Evolutionary conservation across 1,140 invertebrate species (phyloP), one percentile per base, ranked within the genome.

Genomic region (Bombyx mandarina): DNA sequence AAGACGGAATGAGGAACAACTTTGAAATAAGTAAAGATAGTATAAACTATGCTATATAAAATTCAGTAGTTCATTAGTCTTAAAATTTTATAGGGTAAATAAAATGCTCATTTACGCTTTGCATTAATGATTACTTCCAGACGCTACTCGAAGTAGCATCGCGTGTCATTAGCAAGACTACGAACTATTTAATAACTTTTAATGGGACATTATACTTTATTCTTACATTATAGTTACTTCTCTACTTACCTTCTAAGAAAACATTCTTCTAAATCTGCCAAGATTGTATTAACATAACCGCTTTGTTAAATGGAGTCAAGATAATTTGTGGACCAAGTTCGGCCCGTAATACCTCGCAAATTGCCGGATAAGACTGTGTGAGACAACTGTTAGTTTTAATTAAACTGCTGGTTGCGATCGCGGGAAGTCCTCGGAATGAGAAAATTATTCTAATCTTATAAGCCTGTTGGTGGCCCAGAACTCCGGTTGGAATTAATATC

Each of bases 351-450:
- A 82, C 80, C 76, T 84, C 79, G 81, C 82, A 86, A 86, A 86
- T 86, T 86, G 80, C 78, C 71, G 80, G 80, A 81, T 85, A 83
- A 87, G 79, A 84, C 84, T 84, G 80, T 82, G 80, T 81, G 80
- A 86, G 82, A 85, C 82, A 86, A 86, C 83, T 83, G 83, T 83
- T 86, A 86, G 83, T 86, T 86, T 86, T 86, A 86, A 86, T 85
- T 86, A 86, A 86, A 85, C 79, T 75, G 81, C 80, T 79, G 81
- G 73, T 85, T 75, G 70, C 75, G 74, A 69, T 82, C 77, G 76
- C 74, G 73, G 79, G 79, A 68, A 79, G 73, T 78, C 71, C 72
- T 77, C 66, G 72, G 72, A 86, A 86, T 75, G 82, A 76, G 76
- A 77, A 78, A 83, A 85, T 86, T 86, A 86, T 85, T 83, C 80